Percentiles rank a stretch among this genome's conserved stretches.
These are phyloP conservation scores for Beris morrisii DNA, from an alignment of 2,888 invertebrate species.

Conservation along the genomic window DNA sequence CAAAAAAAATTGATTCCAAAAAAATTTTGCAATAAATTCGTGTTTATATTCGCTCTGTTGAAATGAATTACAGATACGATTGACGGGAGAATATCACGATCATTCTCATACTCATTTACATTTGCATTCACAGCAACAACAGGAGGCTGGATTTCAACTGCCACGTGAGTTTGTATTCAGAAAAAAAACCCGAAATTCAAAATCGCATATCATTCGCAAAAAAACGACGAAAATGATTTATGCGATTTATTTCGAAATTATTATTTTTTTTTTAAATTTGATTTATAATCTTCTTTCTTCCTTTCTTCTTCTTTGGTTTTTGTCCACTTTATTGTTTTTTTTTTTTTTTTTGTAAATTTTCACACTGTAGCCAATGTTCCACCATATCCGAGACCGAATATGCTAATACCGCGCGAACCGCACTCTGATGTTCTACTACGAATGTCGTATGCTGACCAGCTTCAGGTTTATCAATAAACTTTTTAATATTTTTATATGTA, in stretches of 20 bases:
- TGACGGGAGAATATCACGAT: slow-evolving; percentile 92
- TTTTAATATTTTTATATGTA: slow-evolving; percentile 21
- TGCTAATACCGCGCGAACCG: slow-evolving; percentile 57
- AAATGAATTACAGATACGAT: slow-evolving; percentile 71
- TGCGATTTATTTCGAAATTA: slow-evolving; percentile 19
- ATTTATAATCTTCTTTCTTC: slow-evolving; percentile 18
- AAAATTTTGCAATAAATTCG: background rate
- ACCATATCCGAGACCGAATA: slow-evolving; percentile 58
- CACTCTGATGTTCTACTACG: slow-evolving; percentile 57
- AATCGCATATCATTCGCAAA: slow-evolving; percentile 6
- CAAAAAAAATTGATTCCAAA: slow-evolving; percentile 19
- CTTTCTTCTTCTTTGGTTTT: background rate
- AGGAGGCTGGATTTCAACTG: slow-evolving; percentile 67
- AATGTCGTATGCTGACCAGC: slow-evolving; percentile 57
- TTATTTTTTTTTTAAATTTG: slow-evolving; percentile 14
- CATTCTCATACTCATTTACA: slow-evolving; percentile 91
- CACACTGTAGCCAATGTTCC: slow-evolving; percentile 55
- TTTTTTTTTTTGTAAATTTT: slow-evolving; percentile 2
- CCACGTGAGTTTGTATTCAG: slow-evolving; percentile 62
- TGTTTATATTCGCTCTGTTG: slow-evolving; percentile 50
- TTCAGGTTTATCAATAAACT: slow-evolving; percentile 54
- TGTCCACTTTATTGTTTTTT: background rate
- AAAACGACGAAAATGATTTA: slow-evolving; percentile 1
- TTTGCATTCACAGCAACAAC: slow-evolving; percentile 80
- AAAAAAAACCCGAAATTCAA: slow-evolving; percentile 30